Percentiles rank a stretch among this genome's conserved stretches.
These are phyloP conservation scores for Chouioia cunea DNA, from an alignment of 2,888 invertebrate genomes.

Conservation along the genomic window DNA sequence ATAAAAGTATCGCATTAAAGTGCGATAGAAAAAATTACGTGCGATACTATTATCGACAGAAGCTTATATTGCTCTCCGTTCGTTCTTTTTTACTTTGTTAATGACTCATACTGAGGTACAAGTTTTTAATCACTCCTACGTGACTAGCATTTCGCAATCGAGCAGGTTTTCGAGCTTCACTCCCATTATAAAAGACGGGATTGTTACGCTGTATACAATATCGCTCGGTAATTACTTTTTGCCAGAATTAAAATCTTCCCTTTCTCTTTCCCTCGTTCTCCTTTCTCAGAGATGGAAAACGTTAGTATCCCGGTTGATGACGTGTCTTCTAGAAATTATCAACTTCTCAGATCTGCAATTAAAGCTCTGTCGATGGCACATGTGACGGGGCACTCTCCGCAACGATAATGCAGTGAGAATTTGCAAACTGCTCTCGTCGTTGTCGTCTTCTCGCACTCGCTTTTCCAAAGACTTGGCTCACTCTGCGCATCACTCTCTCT, in stretches of 20 bases:
- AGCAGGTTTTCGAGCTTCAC: conserved; percentile 10
- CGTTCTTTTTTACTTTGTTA: conserved; percentile 12
- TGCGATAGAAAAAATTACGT: conserved; percentile 12
- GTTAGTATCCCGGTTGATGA: neutral
- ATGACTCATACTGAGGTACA: conserved; percentile 34
- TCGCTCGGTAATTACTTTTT: conserved; percentile 44
- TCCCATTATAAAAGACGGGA: conserved; percentile 28
- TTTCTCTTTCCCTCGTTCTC: neutral
- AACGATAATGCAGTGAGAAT: conserved; percentile 30
- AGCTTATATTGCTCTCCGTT: neutral
- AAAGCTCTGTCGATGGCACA: conserved; percentile 42
- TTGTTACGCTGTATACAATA: conserved; percentile 5
- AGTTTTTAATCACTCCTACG: conserved; percentile 46
- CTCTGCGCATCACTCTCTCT: no score
- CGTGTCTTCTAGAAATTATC: conserved; percentile 42
- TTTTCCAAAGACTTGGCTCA: neutral
- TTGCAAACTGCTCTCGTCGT: conserved; percentile 18
- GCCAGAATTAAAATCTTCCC: conserved; percentile 42
- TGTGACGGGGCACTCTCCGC: conserved; percentile 36
- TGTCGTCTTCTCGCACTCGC: conserved; percentile 4
- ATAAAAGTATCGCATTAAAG: conserved; percentile 39
- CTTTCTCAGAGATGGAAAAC: conserved; percentile 8
- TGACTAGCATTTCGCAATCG: conserved; percentile 42
- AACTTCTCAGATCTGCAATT: conserved; percentile 44
- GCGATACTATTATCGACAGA: conserved; percentile 10